phyloP scores from a whole-genome alignment of 2,797 vertebrate genomes.

The Sandelia bainsii region DNA sequence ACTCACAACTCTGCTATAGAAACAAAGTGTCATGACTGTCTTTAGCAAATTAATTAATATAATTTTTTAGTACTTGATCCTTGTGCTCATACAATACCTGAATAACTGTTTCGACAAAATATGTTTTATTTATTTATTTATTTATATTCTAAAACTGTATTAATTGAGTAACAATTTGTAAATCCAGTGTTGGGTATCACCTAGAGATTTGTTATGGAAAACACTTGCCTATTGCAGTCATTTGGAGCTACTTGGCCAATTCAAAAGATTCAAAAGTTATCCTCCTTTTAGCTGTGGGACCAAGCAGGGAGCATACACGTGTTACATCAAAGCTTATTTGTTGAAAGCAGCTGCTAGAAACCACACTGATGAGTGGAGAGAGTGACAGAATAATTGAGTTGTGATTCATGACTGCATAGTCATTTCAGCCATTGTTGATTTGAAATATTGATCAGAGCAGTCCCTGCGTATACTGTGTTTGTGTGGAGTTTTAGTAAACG shows the following conservation, averaged over 20 bases:
- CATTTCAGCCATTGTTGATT: neutral
- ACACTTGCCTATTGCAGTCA: too few species aligned
- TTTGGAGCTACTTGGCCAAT: too few species aligned
- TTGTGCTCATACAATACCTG: too few species aligned
- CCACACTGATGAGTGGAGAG: neutral
- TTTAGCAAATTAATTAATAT: constrained; percentile 10
- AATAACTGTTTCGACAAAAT: too few species aligned
- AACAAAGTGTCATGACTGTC: neutral
- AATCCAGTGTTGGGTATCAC: too few species aligned
- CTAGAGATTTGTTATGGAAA: too few species aligned
- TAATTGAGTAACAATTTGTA: too few species aligned
- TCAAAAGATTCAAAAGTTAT: too few species aligned
- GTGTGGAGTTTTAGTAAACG: neutral
- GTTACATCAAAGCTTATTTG: neutral
- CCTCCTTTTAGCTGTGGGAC: too few species aligned
- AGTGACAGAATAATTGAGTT: neutral
- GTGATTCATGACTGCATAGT: neutral
- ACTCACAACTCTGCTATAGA: neutral
- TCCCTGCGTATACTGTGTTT: neutral
- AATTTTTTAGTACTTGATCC: too few species aligned
- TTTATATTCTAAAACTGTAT: too few species aligned
- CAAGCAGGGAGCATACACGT: neutral
- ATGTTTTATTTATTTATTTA: too few species aligned
- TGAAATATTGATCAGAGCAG: neutral
- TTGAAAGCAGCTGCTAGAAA: neutral